Evolutionary conservation across 2,113 vertebrate genomes (phyloP).

Genomic region (Synchiropus splendidus): DNA sequence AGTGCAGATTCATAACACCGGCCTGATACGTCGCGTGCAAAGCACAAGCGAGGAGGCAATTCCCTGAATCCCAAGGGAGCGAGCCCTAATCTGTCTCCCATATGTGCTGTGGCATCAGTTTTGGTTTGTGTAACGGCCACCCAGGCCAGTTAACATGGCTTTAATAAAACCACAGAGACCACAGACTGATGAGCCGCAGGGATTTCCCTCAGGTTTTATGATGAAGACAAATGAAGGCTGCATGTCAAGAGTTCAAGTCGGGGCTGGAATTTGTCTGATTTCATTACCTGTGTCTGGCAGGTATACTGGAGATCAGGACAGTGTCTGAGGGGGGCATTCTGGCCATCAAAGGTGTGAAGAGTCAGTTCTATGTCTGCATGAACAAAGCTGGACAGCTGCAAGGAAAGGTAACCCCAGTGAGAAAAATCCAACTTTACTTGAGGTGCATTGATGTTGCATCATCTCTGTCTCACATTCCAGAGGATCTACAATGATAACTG

Average conservation of each 20-base stretch:
- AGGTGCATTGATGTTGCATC: not conserved
- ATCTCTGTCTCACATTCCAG: conserved; percentile 57
- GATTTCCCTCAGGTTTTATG: conserved; percentile 25
- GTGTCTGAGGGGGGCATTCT: conserved; percentile 87
- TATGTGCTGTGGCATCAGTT: conserved; percentile 48
- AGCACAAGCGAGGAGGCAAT: conserved; percentile 33
- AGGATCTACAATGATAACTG: conserved; percentile 93
- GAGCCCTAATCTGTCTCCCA: conserved; percentile 46
- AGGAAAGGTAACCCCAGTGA: conserved; percentile 79
- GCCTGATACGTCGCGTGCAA: conserved; percentile 45
- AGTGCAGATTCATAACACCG: conserved; percentile 22
- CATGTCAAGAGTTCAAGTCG: conserved; percentile 38
- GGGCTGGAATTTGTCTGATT: conserved; percentile 35
- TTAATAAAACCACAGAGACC: conserved; percentile 45
- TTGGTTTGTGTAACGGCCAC: conserved; percentile 49
- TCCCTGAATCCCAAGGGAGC: conserved; percentile 37
- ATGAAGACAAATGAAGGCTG: conserved; percentile 44
- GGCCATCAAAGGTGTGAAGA: conserved; percentile 95
- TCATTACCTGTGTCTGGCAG: conserved; percentile 50
- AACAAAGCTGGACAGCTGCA: conserved; percentile 88
- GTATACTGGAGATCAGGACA: conserved; percentile 95
- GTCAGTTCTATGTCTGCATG: conserved; percentile 94
- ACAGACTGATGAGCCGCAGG: conserved; percentile 42
- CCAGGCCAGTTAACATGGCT: conserved; percentile 55
- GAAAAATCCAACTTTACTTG: not conserved